Evolutionary conservation across 2,113 vertebrate species (phyloP).

Genomic region (Helogale parvula): DNA sequence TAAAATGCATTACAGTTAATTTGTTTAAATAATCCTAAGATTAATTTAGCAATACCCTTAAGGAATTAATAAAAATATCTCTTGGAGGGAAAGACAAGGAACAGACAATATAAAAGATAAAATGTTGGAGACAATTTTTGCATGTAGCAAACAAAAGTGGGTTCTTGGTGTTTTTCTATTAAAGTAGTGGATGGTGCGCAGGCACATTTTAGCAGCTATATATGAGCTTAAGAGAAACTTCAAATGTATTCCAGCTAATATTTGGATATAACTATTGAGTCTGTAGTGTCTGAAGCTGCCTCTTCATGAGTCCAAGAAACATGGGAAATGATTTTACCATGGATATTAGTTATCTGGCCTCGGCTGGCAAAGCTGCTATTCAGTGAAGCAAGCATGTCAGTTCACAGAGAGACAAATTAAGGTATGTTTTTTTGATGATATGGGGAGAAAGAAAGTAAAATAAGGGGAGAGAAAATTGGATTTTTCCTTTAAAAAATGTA

Average conservation of each 20-base stretch:
- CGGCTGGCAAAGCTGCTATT: not conserved
- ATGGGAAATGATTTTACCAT: conserved; percentile 49
- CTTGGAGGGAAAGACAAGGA: not conserved
- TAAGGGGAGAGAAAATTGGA: conserved; percentile 59
- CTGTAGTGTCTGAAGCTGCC: not conserved
- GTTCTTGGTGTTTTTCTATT: conserved; percentile 11
- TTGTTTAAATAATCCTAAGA: not conserved
- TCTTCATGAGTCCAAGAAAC: not conserved
- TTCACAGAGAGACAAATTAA: conserved; percentile 59
- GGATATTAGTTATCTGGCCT: conserved; percentile 52
- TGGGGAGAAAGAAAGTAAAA: conserved; percentile 38
- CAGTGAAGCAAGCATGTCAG: conserved; percentile 47
- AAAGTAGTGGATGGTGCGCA: not conserved
- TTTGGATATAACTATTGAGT: conserved; percentile 14
- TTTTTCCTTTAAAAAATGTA: conserved; percentile 57
- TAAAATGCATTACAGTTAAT: not conserved
- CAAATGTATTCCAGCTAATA: not conserved
- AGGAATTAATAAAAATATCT: not conserved
- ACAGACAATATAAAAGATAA: not conserved
- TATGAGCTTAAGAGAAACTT: not conserved
- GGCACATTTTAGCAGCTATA: not conserved
- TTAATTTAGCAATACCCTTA: not conserved
- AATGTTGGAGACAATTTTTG: not conserved
- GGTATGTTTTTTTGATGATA: conserved; percentile 67
- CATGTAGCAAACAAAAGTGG: not conserved